Percentiles rank a stretch among this genome's conserved stretches.
Conservation (phyloP, 2,797 vertebrate species). For the Anas georgica region DNA sequence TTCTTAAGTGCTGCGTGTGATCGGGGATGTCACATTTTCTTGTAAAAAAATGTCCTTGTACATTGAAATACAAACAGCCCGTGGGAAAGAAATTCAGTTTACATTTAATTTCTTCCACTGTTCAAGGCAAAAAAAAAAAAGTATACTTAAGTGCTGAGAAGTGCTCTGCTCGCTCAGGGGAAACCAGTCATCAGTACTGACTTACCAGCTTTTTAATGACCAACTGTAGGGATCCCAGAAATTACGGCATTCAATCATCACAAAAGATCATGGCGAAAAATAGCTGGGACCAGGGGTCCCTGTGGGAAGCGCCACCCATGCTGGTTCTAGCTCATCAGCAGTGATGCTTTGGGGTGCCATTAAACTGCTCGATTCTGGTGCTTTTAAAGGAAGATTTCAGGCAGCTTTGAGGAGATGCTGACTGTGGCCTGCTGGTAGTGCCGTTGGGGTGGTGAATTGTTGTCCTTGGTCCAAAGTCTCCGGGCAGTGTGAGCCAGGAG, state of each 20-base stretch:
- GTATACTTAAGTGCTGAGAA: neutral
- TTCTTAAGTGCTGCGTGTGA: neutral
- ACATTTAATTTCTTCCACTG: neutral
- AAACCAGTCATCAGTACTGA: neutral
- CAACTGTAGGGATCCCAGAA: neutral
- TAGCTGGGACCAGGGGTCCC: neutral
- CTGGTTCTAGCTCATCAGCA: neutral
- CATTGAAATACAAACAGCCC: neutral
- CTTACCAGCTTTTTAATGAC: neutral
- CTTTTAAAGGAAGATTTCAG: neutral
- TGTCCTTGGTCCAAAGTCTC: neutral
- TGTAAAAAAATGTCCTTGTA: neutral
- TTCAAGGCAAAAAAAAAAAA: neutral
- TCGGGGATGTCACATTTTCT: neutral
- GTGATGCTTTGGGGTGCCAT: neutral
- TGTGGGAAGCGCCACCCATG: neutral
- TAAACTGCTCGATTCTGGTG: neutral
- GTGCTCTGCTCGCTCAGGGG: neutral
- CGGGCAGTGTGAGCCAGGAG: neutral
- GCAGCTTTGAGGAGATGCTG: neutral
- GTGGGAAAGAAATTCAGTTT: neutral
- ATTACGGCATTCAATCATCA: neutral
- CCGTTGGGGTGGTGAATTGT: fast-evolving
- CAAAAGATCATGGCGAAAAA: neutral
- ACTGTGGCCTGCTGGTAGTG: neutral